Conservation (phyloP, 2,797 vertebrate genomes). For the Ataeniobius toweri region DNA sequence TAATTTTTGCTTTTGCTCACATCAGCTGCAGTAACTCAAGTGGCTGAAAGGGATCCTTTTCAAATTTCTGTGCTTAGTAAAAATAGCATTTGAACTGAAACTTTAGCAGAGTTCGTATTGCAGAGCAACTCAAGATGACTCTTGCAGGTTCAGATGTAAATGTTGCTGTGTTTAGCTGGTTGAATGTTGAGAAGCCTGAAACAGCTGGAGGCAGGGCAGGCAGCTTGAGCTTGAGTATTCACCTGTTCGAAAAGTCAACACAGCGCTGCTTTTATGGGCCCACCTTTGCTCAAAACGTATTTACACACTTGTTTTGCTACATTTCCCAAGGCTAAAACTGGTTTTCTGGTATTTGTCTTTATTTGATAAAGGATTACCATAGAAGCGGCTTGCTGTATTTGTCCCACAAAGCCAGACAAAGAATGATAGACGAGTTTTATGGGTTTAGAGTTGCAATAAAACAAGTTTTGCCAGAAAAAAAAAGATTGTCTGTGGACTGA, state of each 20-base stretch:
- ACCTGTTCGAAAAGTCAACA: conserved; percentile 7
- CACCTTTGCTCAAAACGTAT: background rate
- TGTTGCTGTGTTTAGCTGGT: conserved; percentile 14
- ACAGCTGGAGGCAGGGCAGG: conserved; percentile 20
- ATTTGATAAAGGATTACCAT: conserved; percentile 44
- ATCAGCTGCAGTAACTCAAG: conserved; percentile 1
- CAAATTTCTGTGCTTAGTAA: conserved; percentile 10
- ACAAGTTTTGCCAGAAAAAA: background rate
- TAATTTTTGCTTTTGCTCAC: background rate
- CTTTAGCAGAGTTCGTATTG: conserved; percentile 25
- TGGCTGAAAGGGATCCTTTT: background rate
- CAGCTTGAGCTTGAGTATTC: background rate
- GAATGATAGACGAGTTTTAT: conserved; percentile 7
- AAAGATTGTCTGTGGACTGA: background rate
- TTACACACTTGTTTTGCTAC: conserved; percentile 7
- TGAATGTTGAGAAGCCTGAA: background rate
- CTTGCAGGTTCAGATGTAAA: conserved; percentile 4
- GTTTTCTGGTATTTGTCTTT: conserved; percentile 10
- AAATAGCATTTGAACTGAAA: conserved; percentile 2
- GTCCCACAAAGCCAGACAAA: conserved; percentile 7
- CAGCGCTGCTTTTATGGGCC: background rate
- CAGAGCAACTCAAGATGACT: background rate
- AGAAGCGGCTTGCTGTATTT: conserved; percentile 22
- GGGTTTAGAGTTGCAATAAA: conserved; percentile 20
- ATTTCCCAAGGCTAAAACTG: conserved; percentile 16